Percentiles rank a stretch among this genome's conserved stretches.
Conservation (phyloP, 2,113 vertebrate genomes). For the Sterrhoptilus dennistouni region DNA sequence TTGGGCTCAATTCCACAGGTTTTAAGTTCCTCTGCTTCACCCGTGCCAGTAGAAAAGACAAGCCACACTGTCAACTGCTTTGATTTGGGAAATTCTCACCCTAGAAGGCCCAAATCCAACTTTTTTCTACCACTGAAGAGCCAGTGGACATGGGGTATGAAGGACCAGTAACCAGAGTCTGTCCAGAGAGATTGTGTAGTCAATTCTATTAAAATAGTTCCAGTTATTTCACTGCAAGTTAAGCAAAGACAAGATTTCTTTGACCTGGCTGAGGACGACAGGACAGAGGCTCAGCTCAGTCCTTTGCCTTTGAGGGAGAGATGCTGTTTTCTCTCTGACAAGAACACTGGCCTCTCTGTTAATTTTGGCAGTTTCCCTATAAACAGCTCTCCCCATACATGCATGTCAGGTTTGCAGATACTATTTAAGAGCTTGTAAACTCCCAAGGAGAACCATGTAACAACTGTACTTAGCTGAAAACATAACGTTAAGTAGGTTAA, state of each 20-base stretch:
- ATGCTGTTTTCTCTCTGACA: neutral
- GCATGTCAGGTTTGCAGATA: neutral
- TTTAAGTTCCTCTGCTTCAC: neutral
- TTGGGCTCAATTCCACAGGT: neutral
- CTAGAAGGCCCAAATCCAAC: neutral
- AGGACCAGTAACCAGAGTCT: neutral
- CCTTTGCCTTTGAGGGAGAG: neutral
- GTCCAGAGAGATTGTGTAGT: neutral
- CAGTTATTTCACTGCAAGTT: neutral
- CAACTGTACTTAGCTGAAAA: neutral
- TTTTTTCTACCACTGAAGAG: neutral
- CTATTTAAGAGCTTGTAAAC: neutral
- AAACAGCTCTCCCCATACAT: neutral
- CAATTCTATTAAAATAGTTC: neutral
- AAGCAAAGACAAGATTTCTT: neutral
- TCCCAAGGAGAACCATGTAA: neutral
- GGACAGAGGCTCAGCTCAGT: neutral
- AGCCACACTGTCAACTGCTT: neutral
- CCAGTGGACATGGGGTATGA: rapidly evolving
- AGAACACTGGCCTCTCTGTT: neutral
- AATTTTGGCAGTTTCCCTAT: neutral
- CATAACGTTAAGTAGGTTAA: neutral
- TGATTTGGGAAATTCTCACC: neutral
- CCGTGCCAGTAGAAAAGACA: neutral
- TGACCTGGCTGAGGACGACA: neutral